phyloP scores from a whole-genome alignment of 2,113 vertebrate species.

The Datnioides undecimradiatus region DNA sequence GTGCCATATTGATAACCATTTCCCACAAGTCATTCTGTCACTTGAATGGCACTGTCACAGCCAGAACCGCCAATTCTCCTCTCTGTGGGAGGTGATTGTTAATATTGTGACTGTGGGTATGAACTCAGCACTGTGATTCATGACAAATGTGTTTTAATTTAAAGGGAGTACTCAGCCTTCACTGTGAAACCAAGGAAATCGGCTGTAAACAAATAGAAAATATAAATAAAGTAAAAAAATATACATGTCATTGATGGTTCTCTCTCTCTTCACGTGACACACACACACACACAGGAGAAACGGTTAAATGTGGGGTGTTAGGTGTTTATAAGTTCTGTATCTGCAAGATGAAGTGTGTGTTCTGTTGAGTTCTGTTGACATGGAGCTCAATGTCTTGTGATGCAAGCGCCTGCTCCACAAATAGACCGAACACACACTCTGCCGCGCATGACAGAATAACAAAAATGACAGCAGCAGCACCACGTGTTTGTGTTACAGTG shows the following conservation, averaged over 20 bases:
- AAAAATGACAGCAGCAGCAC: neutral
- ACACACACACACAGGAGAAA: no score
- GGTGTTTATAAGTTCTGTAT: neutral
- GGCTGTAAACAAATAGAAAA: neutral
- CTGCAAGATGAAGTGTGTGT: neutral
- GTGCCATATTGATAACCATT: constrained; percentile 20
- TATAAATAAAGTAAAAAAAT: no score
- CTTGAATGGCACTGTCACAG: constrained; percentile 14
- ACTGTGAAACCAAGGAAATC: no score
- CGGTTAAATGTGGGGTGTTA: neutral
- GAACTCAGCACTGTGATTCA: no score
- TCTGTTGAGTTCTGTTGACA: neutral
- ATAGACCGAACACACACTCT: neutral
- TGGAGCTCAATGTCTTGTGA: neutral
- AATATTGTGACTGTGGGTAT: no score
- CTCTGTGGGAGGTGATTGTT: neutral
- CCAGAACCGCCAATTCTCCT: neutral
- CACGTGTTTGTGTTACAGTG: neutral
- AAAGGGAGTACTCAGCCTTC: no score
- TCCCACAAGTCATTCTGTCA: constrained; percentile 30
- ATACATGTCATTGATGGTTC: no score
- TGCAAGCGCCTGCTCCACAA: neutral
- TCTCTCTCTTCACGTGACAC: no score
- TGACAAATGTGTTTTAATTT: no score
- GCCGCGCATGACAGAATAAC: neutral